Percentiles rank a stretch among this genome's conserved stretches.
Evolutionary conservation across 1,140 invertebrate genomes (phyloP).

Genomic region (Leguminivora glycinivorella): DNA sequence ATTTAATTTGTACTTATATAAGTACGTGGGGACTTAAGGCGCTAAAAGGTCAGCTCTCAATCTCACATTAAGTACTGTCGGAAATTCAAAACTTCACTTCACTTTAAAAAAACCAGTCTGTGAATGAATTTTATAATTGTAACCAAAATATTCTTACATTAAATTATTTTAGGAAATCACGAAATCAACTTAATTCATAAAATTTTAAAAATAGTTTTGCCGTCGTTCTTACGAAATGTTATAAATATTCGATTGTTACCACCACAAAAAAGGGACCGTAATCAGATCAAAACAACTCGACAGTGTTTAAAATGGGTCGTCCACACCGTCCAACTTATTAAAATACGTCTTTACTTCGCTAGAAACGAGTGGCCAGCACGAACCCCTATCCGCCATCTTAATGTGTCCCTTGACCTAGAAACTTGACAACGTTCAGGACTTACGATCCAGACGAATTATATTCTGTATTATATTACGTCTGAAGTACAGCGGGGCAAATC

Average conservation of each 20-base stretch:
- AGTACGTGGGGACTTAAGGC: no score
- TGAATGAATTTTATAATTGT: no score
- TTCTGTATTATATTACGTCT: slow-evolving; percentile 8
- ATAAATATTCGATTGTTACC: not conserved
- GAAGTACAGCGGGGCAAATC: no score
- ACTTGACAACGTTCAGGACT: slow-evolving; percentile 25
- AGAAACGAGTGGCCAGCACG: not conserved
- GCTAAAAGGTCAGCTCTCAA: no score
- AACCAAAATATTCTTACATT: no score
- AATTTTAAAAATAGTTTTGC: not conserved
- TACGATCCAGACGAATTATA: not conserved
- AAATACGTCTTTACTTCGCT: not conserved
- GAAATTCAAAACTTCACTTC: no score
- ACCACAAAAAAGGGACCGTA: slow-evolving; percentile 1
- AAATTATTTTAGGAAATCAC: no score
- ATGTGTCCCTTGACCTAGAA: slow-evolving; percentile 24
- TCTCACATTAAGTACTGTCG: no score
- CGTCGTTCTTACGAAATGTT: not conserved
- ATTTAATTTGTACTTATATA: no score
- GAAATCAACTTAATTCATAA: not conserved
- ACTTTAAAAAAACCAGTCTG: no score
- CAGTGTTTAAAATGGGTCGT: not conserved
- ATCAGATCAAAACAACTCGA: not conserved
- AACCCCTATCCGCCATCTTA: slow-evolving; percentile 16
- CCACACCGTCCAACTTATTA: not conserved